Percentiles rank a stretch among this genome's conserved stretches.
phyloP scores from a whole-genome alignment of 2,113 vertebrate species.

The Eptatretus burgeri region DNA sequence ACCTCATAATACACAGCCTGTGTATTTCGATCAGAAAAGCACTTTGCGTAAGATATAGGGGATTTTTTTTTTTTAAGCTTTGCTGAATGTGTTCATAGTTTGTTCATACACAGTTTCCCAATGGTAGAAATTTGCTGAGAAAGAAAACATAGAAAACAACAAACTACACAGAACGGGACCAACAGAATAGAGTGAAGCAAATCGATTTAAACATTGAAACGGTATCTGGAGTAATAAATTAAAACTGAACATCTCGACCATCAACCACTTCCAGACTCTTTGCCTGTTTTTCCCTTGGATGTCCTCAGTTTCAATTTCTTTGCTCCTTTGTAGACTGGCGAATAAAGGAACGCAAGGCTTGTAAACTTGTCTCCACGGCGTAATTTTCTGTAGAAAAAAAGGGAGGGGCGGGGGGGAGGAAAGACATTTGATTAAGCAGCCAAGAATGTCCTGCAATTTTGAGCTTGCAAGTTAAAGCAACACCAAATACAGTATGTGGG shows the following conservation, averaged over 20 bases:
- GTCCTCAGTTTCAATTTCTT: not conserved
- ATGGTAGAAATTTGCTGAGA: no score
- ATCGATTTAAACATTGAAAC: not conserved
- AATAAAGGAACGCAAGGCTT: not conserved
- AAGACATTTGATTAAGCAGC: not conserved
- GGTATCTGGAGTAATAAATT: not conserved
- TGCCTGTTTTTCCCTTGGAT: not conserved
- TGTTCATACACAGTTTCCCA: no score
- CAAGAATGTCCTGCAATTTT: not conserved
- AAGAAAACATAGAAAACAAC: no score
- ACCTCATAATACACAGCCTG: no score
- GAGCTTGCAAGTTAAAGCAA: not conserved
- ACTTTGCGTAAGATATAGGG: no score
- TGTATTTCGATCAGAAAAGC: no score
- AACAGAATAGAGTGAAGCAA: not conserved
- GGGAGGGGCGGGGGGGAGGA: no score
- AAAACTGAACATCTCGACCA: not conserved
- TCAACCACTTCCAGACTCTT: not conserved
- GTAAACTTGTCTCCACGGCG: constrained; percentile 4
- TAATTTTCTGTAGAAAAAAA: not conserved
- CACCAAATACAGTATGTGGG: not conserved
- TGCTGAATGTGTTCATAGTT: no score
- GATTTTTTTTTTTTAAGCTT: no score
- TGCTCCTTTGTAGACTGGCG: not conserved
- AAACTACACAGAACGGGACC: not conserved